A percentile compares a stretch with the other conserved stretches of the same genome.
Evolutionary conservation across 2,797 vertebrate species (phyloP).

Genomic region (Macroramphosus scolopax): DNA sequence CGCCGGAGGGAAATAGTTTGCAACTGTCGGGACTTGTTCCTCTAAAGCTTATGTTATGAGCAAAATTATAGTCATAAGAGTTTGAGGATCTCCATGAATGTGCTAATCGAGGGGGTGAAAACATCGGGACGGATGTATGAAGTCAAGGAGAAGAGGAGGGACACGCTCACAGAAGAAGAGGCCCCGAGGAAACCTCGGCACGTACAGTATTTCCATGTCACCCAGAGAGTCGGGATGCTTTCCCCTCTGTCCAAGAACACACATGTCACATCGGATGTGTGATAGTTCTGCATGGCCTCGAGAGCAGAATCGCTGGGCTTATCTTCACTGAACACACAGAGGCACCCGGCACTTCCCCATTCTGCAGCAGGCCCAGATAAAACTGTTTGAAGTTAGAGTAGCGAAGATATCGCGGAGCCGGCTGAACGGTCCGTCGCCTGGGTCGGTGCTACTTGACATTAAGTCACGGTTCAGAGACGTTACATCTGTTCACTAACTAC

Average conservation of each 20-base stretch:
- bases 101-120: constrained; percentile 35
- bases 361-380: constrained; percentile 20
- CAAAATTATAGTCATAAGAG: constrained; percentile 53
- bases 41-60: constrained; percentile 71
- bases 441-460: too few relatives aligned
- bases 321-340: constrained; percentile 13
- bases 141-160: neutral
- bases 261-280: constrained; percentile 2
- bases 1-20: constrained; percentile 69
- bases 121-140: constrained; percentile 17
- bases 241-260: neutral
- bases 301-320: constrained; percentile 6
- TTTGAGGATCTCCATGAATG: constrained; percentile 49
- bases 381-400: constrained; percentile 4
- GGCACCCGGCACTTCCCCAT: neutral
- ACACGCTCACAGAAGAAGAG: neutral
- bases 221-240: constrained; percentile 1
- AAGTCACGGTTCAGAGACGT: constrained; percentile 36
- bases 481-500: constrained; percentile 14
- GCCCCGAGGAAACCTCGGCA: neutral
- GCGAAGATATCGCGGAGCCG: too few relatives aligned
- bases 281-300: neutral
- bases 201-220: constrained; percentile 8
- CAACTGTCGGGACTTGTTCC: constrained; percentile 69
- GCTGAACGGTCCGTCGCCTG: too few relatives aligned